Conservation (phyloP, 2,797 vertebrate genomes). For the Meda fulgida region DNA sequence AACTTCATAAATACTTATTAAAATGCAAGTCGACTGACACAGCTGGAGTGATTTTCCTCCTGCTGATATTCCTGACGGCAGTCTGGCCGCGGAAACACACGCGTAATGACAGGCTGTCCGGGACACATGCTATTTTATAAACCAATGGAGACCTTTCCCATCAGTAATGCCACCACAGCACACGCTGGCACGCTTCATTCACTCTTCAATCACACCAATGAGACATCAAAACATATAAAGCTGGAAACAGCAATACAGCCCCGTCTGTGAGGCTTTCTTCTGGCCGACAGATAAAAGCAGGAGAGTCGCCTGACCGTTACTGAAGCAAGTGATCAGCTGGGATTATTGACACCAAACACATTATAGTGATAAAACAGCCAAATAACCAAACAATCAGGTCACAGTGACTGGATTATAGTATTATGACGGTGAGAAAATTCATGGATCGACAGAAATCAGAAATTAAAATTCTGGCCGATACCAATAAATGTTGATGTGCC, state of each 20-base stretch:
- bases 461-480: background rate
- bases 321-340: background rate
- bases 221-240: background rate
- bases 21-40: constrained; percentile 29
- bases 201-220: background rate
- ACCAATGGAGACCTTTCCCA: constrained; percentile 30
- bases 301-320: background rate
- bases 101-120: constrained; percentile 42
- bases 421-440: background rate
- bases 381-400: background rate
- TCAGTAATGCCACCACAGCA: constrained; percentile 5
- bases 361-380: background rate
- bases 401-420: background rate
- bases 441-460: background rate
- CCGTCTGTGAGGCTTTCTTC: background rate
- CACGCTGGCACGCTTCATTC: constrained; percentile 11
- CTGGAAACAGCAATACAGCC: background rate
- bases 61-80: constrained; percentile 26
- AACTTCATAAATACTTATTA: constrained; percentile 41
- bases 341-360: background rate
- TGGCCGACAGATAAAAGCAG: background rate
- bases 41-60: constrained; percentile 34
- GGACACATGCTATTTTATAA: constrained; percentile 38
- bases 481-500: too few relatives aligned
- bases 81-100: constrained; percentile 14